These are phyloP conservation scores for Gallinago undulata DNA, from an alignment of 2,113 vertebrate species.

Conservation along the genomic window DNA sequence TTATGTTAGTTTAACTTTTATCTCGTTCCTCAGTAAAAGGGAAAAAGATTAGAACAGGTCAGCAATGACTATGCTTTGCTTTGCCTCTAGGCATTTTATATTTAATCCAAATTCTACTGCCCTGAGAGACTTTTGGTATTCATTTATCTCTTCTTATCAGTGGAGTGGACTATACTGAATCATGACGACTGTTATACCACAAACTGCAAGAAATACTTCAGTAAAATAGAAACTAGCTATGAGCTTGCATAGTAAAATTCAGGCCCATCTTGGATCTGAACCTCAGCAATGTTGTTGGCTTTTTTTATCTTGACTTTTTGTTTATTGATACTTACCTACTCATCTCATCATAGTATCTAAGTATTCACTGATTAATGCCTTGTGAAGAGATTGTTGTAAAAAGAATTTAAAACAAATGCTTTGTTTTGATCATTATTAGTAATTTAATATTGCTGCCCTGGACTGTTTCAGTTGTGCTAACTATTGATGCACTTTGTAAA, in stretches of 20 bases:
- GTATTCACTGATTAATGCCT: background rate
- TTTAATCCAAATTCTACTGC: background rate
- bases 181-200: background rate
- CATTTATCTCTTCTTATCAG: background rate
- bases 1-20: background rate
- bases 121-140: background rate
- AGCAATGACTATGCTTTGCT: background rate
- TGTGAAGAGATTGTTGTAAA: background rate
- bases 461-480: background rate
- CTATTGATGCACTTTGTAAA: background rate
- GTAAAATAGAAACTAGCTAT: background rate
- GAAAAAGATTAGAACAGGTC: background rate
- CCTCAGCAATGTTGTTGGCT: background rate
- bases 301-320: background rate
- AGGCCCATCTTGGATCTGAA: background rate
- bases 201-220: background rate
- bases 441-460: background rate
- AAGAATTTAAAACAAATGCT: background rate
- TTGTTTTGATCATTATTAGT: background rate
- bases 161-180: background rate
- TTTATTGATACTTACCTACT: background rate
- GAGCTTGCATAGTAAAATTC: background rate
- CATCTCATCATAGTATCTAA: background rate
- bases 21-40: background rate
- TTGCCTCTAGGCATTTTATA: background rate